phyloP scores from a whole-genome alignment of 2,888 invertebrate species.

The Griposia aprilina region DNA sequence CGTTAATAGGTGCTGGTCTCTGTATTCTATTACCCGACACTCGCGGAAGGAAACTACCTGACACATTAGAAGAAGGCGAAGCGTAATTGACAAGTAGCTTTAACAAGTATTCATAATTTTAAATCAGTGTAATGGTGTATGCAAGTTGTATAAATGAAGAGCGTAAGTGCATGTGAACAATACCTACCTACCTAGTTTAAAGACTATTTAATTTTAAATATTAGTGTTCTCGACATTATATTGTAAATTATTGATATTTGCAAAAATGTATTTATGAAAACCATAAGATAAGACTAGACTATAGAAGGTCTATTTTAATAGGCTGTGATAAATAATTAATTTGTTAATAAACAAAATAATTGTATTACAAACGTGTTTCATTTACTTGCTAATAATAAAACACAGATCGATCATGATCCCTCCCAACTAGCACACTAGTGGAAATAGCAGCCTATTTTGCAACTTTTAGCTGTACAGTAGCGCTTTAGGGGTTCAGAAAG shows the following conservation, averaged over 20 bases:
- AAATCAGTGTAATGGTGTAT: conserved; percentile 33
- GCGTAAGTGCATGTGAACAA: conserved; percentile 43
- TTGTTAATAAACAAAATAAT: conserved; percentile 55
- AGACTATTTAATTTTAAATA: conserved; percentile 51
- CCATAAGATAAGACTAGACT: conserved; percentile 55
- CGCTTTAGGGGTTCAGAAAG: too few species aligned
- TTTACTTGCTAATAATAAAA: neutral
- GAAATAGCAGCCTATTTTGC: too few species aligned
- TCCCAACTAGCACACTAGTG: too few species aligned
- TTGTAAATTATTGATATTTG: conserved; percentile 40
- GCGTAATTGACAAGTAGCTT: conserved; percentile 72
- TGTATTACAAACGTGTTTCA: conserved; percentile 34
- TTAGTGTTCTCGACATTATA: conserved; percentile 36
- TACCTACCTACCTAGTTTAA: conserved; percentile 46
- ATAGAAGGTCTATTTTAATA: conserved; percentile 73
- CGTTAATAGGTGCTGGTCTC: conserved; percentile 92
- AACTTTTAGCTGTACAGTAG: too few species aligned
- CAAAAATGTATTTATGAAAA: conserved; percentile 45
- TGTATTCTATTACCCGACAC: conserved; percentile 95
- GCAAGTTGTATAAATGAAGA: conserved; percentile 34
- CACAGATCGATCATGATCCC: neutral
- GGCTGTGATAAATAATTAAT: conserved; percentile 81
- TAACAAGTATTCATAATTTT: conserved; percentile 68
- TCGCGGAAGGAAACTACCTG: conserved; percentile 93
- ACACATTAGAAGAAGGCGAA: conserved; percentile 95